Evolutionary conservation across 2,113 vertebrate species (phyloP).

Genomic region (Misgurnus anguillicaudatus): DNA sequence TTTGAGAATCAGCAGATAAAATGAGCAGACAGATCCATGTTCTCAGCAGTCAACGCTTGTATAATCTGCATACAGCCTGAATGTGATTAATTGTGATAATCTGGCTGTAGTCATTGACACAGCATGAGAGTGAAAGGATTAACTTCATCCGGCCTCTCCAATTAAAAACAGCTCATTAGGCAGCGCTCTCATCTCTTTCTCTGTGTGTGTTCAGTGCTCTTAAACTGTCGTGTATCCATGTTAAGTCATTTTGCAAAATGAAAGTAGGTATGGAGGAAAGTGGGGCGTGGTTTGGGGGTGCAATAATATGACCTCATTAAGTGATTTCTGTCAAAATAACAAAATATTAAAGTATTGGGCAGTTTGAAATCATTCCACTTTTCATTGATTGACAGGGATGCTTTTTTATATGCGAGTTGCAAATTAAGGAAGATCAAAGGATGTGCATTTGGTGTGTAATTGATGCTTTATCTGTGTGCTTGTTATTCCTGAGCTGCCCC

Average conservation of each 20-base stretch:
- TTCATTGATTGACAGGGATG: no score
- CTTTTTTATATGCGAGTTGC: no score
- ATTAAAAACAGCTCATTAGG: conserved; percentile 43
- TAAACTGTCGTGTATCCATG: neutral
- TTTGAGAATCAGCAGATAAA: conserved; percentile 11
- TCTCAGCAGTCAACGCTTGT: conserved; percentile 7
- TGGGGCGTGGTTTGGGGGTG: neutral
- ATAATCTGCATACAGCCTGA: conserved; percentile 12
- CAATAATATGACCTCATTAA: neutral
- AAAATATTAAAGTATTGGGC: neutral
- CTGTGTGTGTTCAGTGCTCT: conserved; percentile 11
- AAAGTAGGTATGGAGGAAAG: neutral
- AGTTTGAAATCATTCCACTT: no score
- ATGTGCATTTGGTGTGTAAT: no score
- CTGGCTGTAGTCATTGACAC: conserved; percentile 28
- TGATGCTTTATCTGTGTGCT: no score
- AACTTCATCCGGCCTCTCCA: conserved; percentile 28
- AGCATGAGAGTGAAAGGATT: conserved; percentile 21
- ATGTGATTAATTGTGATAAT: conserved; percentile 38
- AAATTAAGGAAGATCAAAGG: no score
- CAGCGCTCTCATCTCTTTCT: conserved; percentile 20
- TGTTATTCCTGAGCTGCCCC: no score
- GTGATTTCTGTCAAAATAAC: neutral
- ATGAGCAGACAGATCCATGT: conserved; percentile 9
- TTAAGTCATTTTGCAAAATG: neutral